Conservation (phyloP, 2,888 invertebrate species). For the Nomada flava region DNA sequence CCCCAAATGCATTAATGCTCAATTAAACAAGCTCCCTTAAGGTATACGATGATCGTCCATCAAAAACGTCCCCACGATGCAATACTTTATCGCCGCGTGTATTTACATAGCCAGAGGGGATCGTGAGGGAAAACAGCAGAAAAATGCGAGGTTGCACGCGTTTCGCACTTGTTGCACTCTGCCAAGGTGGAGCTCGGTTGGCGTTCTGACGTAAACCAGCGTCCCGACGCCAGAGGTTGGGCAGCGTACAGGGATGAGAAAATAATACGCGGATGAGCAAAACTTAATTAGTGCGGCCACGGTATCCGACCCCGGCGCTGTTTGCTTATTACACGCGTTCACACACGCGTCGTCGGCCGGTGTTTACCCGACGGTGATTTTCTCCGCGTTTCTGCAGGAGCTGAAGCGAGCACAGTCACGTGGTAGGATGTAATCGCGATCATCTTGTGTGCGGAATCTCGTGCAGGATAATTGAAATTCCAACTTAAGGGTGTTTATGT, state of each 20-base stretch:
- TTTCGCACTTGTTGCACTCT: conserved; percentile 72
- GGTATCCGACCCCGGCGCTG: conserved; percentile 52
- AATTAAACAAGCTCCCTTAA: neutral
- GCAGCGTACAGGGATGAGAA: conserved; percentile 32
- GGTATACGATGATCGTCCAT: neutral
- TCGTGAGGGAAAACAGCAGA: conserved; percentile 22
- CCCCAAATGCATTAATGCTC: no score
- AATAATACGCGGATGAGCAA: conserved; percentile 63
- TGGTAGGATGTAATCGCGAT: neutral
- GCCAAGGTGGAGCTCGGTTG: conserved; percentile 21
- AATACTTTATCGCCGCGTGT: neutral
- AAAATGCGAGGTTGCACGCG: conserved; percentile 42
- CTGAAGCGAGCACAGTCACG: neutral
- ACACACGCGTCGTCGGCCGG: conserved; percentile 38
- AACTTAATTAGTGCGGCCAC: conserved; percentile 68
- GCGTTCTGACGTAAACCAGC: conserved; percentile 39
- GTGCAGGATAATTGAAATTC: conserved; percentile 78
- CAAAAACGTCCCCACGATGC: neutral
- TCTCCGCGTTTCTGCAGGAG: conserved; percentile 6
- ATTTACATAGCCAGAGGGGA: neutral
- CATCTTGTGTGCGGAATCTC: conserved; percentile 38
- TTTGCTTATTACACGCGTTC: conserved; percentile 63
- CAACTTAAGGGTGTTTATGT: conserved; percentile 58
- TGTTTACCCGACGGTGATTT: conserved; percentile 9
- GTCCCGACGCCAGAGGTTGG: conserved; percentile 8